Evolutionary conservation across 2,797 vertebrate species (phyloP).

Genomic region (Craterocephalus amniculus): DNA sequence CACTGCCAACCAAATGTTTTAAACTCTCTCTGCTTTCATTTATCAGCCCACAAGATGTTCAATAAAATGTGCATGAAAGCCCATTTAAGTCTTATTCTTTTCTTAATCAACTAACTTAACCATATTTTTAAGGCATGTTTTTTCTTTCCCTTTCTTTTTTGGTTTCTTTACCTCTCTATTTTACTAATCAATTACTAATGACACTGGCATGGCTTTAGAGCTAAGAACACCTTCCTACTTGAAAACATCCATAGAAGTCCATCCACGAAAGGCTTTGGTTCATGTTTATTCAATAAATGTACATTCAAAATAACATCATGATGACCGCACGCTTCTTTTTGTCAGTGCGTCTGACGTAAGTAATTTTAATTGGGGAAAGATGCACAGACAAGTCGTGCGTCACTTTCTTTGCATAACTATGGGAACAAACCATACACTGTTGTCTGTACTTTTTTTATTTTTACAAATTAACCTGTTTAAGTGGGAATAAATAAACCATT

Average conservation of each 20-base stretch:
- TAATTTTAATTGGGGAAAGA: slow-evolving; percentile 80
- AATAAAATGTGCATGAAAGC: not conserved
- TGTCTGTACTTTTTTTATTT: not conserved
- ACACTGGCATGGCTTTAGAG: not conserved
- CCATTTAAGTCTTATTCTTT: not conserved
- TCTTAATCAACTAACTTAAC: too few relatives aligned
- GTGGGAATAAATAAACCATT: not conserved
- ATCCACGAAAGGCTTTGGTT: not conserved
- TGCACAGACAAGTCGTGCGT: slow-evolving; percentile 36
- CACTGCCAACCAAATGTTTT: not conserved
- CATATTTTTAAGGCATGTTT: not conserved
- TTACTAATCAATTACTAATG: not conserved
- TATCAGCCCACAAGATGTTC: not conserved
- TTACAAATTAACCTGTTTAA: not conserved
- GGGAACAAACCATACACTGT: slow-evolving; percentile 12
- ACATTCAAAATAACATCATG: slow-evolving; percentile 45
- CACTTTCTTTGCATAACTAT: slow-evolving; percentile 41
- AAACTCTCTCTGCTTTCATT: not conserved
- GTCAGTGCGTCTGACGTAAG: slow-evolving; percentile 85
- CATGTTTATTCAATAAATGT: not conserved
- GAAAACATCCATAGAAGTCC: not conserved
- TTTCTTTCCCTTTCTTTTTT: not conserved
- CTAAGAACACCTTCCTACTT: not conserved
- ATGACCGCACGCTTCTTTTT: slow-evolving; percentile 68
- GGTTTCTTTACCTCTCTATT: not conserved